phyloP scores from a whole-genome alignment of 53 echinoderm and acorn worm species.

The Patiria pectinifera region DNA sequence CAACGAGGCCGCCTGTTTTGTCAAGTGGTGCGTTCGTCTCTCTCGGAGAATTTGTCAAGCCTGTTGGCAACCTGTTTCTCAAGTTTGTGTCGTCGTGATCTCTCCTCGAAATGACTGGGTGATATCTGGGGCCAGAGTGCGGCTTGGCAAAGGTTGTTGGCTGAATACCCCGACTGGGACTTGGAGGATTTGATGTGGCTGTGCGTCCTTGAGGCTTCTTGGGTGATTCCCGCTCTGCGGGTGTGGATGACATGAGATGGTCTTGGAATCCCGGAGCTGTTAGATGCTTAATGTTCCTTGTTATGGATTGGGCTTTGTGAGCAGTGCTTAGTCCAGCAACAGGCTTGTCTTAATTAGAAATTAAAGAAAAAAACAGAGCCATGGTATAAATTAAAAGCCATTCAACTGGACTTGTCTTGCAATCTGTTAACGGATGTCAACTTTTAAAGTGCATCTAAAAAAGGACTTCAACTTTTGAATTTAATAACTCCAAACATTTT shows the following conservation, averaged over 20 bases:
- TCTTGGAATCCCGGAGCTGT: slow-evolving; percentile 52
- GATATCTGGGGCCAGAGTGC: not conserved
- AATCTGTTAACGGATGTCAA: no score
- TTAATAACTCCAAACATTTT: no score
- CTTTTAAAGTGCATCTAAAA: no score
- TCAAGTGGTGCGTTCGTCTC: not conserved
- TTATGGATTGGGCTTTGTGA: slow-evolving; percentile 3
- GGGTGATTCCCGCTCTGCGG: slow-evolving; percentile 35
- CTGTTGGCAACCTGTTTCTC: not conserved
- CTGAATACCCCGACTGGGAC: not conserved
- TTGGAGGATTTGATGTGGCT: not conserved
- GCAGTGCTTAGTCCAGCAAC: not conserved
- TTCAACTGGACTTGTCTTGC: no score
- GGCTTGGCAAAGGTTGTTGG: not conserved
- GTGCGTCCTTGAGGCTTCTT: not conserved
- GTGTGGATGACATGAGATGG: slow-evolving; percentile 49
- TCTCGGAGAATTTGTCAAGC: not conserved
- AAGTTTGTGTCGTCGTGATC: not conserved
- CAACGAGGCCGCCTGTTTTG: not conserved
- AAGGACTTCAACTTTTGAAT: no score
- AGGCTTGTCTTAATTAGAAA: not conserved
- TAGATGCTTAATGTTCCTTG: not conserved
- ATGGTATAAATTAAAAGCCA: no score
- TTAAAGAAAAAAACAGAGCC: no score
- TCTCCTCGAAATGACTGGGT: not conserved